These are phyloP conservation scores for Tauraco erythrolophus DNA, from an alignment of 2,113 vertebrate species.

Conservation along the genomic window DNA sequence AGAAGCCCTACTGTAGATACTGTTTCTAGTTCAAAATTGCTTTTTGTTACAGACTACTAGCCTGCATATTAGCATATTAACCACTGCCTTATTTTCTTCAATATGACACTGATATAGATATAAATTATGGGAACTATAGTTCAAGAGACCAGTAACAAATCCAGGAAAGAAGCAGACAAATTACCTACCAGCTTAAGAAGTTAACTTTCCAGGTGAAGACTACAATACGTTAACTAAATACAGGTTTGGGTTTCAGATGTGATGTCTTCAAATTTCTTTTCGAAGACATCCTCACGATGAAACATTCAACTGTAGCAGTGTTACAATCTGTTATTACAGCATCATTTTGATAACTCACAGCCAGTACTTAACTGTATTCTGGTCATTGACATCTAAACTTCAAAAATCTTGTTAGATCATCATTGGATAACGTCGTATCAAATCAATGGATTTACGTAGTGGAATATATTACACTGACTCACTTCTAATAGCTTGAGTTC, in stretches of 20 bases:
- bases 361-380: background rate
- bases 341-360: background rate
- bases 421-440: too few species aligned
- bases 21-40: background rate
- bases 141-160: background rate
- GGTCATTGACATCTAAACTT: background rate
- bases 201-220: background rate
- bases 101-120: background rate
- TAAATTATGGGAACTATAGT: background rate
- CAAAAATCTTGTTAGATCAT: background rate
- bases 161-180: background rate
- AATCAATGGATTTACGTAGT: background rate
- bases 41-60: background rate
- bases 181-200: background rate
- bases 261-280: background rate
- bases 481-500: slow-evolving; percentile 95
- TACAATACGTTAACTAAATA: background rate
- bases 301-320: background rate
- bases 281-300: background rate
- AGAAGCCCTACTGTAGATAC: background rate
- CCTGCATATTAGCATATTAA: background rate
- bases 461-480: slow-evolving; percentile 22
- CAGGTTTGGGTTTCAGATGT: background rate
- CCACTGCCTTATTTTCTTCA: background rate
- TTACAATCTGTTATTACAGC: background rate